phyloP scores from a whole-genome alignment of 53 echinoderm and acorn worm genomes.

The Henricia sp. region DNA sequence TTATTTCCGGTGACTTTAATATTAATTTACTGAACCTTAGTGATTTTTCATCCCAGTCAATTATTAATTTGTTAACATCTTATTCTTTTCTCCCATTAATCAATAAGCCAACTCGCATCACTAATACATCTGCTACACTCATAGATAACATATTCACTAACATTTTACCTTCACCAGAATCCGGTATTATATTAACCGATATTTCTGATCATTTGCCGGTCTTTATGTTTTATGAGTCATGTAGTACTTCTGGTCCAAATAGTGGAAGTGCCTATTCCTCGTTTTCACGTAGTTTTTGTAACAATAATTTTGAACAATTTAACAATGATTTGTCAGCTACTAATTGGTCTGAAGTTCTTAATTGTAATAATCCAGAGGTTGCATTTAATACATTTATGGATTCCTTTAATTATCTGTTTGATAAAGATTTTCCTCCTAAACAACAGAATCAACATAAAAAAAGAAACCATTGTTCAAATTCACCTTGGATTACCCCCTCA shows the following conservation, averaged over 20 bases:
- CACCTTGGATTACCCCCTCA: neutral
- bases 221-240: neutral
- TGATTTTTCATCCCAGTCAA: neutral
- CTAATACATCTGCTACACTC: neutral
- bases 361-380: neutral
- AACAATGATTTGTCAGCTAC: neutral
- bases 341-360: neutral
- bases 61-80: neutral
- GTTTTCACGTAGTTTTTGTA: neutral
- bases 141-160: constrained; percentile 22
- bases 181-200: neutral
- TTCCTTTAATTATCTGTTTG: neutral
- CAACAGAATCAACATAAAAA: neutral
- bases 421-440: neutral
- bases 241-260: neutral
- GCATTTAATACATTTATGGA: neutral
- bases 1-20: neutral
- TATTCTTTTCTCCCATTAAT: constrained; percentile 12
- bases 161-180: neutral
- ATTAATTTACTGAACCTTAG: constrained; percentile 1
- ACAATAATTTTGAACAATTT: neutral
- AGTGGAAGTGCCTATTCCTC: neutral
- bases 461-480: neutral
- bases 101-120: constrained; percentile 23
- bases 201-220: constrained; percentile 5